Evolutionary conservation across 2,888 invertebrate genomes (phyloP).

Genomic region (Tipula helvola): DNA sequence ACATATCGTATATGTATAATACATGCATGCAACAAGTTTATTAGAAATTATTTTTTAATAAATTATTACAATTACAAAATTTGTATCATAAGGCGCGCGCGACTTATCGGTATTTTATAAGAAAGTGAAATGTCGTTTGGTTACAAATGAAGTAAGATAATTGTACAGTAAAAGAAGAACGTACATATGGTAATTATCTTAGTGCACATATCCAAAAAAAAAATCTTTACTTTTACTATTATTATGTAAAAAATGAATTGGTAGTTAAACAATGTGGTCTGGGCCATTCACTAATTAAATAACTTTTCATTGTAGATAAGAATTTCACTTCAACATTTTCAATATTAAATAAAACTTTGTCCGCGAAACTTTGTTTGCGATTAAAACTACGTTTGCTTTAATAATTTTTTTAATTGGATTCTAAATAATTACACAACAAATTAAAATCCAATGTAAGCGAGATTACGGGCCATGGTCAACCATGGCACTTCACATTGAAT

Average conservation of each 20-base stretch:
- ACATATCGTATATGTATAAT: too few species aligned
- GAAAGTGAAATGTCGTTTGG: not conserved
- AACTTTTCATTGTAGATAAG: too few species aligned
- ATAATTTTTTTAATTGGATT: not conserved
- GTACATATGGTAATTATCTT: not conserved
- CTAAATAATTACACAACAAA: not conserved
- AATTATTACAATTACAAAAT: not conserved
- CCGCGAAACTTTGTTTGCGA: not conserved
- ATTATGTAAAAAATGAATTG: not conserved
- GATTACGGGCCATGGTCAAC: not conserved
- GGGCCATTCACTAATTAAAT: too few species aligned
- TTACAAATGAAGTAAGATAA: not conserved
- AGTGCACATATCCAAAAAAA: not conserved
- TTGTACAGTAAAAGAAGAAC: not conserved
- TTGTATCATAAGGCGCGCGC: not conserved
- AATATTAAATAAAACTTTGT: not conserved
- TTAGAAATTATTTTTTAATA: not conserved
- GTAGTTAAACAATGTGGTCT: too few species aligned
- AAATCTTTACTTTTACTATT: not conserved
- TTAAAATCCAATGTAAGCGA: not conserved
- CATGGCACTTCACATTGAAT: not conserved
- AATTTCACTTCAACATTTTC: not conserved
- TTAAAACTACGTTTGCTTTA: not conserved
- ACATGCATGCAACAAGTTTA: not conserved
- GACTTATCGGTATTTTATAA: not conserved